Evolutionary conservation across 2,113 vertebrate genomes (phyloP).

Genomic region (Genyomyrus donnyi): DNA sequence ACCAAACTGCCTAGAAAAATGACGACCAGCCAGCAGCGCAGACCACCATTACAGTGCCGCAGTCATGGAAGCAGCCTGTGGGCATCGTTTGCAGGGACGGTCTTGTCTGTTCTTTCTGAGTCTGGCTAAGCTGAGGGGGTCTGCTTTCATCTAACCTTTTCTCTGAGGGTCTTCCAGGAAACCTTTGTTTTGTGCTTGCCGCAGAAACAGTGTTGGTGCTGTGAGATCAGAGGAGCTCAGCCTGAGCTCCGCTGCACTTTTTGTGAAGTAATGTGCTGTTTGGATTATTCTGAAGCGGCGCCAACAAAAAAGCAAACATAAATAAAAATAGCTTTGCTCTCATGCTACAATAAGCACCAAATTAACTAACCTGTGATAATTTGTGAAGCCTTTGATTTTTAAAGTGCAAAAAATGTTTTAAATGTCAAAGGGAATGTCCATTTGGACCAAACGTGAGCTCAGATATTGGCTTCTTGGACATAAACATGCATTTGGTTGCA

Average conservation of each 20-base stretch:
- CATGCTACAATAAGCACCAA: neutral
- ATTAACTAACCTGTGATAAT: neutral
- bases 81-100: neutral
- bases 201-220: neutral
- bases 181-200: neutral
- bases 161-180: constrained; percentile 15
- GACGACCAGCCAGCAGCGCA: neutral
- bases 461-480: neutral
- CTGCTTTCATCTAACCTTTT: neutral
- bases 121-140: neutral
- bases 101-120: neutral
- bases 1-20: neutral
- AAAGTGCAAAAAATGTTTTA: neutral
- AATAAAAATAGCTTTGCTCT: neutral
- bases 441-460: neutral
- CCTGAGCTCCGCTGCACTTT: neutral
- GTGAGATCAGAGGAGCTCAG: neutral
- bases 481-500: neutral
- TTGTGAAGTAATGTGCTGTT: neutral
- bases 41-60: neutral
- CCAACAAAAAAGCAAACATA: neutral
- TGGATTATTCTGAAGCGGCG: neutral
- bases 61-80: neutral
- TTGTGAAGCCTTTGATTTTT: neutral
- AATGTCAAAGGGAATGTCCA: neutral